Base-by-base conservation (phyloP, 2,113 vertebrate genomes). In the Speoplatyrhinus poulsoni region DNA sequence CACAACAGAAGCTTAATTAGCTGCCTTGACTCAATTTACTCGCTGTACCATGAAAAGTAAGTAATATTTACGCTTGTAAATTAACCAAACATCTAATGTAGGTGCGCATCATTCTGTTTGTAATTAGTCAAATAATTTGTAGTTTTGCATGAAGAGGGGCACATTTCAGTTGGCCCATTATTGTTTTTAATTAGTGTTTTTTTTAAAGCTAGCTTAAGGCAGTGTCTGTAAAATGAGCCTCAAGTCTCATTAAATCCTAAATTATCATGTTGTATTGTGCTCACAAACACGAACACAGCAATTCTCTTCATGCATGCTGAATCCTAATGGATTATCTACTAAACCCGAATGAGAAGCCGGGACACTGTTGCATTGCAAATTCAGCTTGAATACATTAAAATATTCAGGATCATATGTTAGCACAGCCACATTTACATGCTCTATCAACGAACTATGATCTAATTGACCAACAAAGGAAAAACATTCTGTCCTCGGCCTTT, bases 401-500 rank as follows among this genome's bases (percentile, higher is more conserved):
- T 3, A 63, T 49, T 55, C n/a, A 49, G 9, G 12, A 16, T 41
- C 32, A 48, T 19, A 56, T 12, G 26, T 9, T 5, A n/a, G 3
- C 12, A 16, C 9, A 46, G 59, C 52, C 50, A 26, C 26, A 48
- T 62, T 70, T 66, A 36, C 54, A 67, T 70, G 53, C 59, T 80
- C 16, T 73, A 66, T 77, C 12, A 70, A 65, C 12, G 53, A 56
- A 67, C 60, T 57, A 50, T 50, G 9, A 50, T 50, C 13, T 50
- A 50, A 53, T 50, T 26, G 26, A 26, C 26, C 26, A 26, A 26
- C 26, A 26, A 26, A 26, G 26, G 26, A 26, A 26, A 6, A 17
- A 59, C 54, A 50, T 49, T 67, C 32, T 71, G 69, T 78, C 67
- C 72, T 36, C 3, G 71, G 77, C 76, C 3, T 70, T n/a, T 78